Percentiles rank a stretch among this genome's conserved stretches.
Evolutionary conservation across 2,888 invertebrate species (phyloP).

Genomic region (Melanophora roralis): DNA sequence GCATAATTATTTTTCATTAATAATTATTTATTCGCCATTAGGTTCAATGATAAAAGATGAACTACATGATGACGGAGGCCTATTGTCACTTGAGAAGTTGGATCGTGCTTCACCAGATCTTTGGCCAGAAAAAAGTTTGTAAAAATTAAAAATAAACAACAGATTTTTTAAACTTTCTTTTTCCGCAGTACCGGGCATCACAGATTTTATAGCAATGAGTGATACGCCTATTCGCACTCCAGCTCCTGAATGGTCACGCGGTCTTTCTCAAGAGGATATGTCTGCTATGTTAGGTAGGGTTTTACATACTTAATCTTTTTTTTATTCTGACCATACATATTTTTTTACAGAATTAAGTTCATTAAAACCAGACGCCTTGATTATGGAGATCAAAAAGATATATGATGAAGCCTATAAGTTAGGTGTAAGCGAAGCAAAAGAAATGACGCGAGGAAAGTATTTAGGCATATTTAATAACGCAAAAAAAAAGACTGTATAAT

Average conservation of each 20-base stretch:
- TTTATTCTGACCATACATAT: background rate
- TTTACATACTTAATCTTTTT: background rate
- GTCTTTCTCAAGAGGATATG: constrained; percentile 85
- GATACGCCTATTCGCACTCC: constrained; percentile 78
- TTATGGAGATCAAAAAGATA: constrained; percentile 94
- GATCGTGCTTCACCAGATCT: constrained; percentile 96
- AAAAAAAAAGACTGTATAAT: constrained; percentile 68
- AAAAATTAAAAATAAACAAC: background rate
- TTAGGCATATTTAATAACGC: constrained; percentile 86
- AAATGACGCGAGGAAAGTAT: constrained; percentile 97
- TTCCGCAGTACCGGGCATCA: constrained; percentile 90
- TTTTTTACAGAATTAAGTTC: constrained; percentile 83
- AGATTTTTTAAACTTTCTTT: background rate
- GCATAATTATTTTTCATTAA: background rate
- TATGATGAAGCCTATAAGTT: constrained; percentile 96
- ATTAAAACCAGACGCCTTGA: constrained; percentile 88
- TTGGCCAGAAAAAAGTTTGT: constrained; percentile 92
- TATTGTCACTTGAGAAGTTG: constrained; percentile 92
- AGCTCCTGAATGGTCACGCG: constrained; percentile 83
- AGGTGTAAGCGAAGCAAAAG: constrained; percentile 95
- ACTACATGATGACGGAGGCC: constrained; percentile 81
- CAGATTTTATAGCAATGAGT: constrained; percentile 87
- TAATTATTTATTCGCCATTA: constrained; percentile 5
- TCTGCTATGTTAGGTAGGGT: constrained; percentile 84
- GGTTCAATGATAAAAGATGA: constrained; percentile 65